Base-by-base conservation (phyloP, 2,888 invertebrate species). In the Mythimna impura region DNA sequence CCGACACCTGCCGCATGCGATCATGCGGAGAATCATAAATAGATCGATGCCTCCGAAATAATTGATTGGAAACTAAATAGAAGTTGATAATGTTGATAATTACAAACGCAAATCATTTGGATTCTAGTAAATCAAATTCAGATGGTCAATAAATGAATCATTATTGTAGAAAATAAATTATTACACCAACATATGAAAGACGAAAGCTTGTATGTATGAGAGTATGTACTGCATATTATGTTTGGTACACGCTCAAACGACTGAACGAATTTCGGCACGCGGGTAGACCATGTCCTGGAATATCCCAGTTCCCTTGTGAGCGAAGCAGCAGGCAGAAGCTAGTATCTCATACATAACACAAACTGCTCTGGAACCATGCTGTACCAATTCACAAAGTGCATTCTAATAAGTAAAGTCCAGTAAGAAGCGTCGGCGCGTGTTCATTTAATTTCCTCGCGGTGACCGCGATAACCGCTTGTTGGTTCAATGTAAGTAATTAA, bases 401-500 rank as follows among this genome's bases (percentile, higher is more conserved):
- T 86, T 86, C 86, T 86, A 89, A 89, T 89, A 88, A 89, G 89
- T 90, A 87, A 86, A 86, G 83, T 83, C 63, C 80, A 84, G 83
- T 77, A 83, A 90, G 89, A 89, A 85, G 88, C 87, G 89, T 87
- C 88, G 80, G 89, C 87, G 89, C 86, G 88, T 89, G 89, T 88
- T 92, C 90, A 91, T 93, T 94, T 93, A 93, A 93, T 94, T 94
- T 93, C 91, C 92, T 92, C 89, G 87, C 90, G 80, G 85, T 92
- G 91, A 91, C 92, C 92, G 91, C 93, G 86, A 90, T 90, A 90
- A 91, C 91, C 88, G 92, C 92, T 92, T 92, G 93, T 93, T 92
- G 91, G 91, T 91, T 91, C 91, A 90, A 90, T 92, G 92, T 89
- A 85, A 90, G 91, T 93, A 94, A 94, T 94, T 94, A 94, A 94